Percentiles rank a stretch among this genome's conserved stretches.
Conservation (phyloP, 2,888 invertebrate genomes). For the Polyommatus icarus region DNA sequence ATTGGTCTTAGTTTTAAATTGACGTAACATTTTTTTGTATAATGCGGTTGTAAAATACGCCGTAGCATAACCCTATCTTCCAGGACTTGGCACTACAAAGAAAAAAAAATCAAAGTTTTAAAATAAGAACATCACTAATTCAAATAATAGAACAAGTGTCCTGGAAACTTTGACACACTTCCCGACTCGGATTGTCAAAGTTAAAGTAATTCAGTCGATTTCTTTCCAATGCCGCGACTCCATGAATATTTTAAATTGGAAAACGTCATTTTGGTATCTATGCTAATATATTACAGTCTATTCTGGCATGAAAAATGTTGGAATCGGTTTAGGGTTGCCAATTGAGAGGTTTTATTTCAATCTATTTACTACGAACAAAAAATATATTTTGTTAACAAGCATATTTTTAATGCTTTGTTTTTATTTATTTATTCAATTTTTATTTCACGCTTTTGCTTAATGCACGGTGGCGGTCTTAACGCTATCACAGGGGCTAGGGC, state of each 20-base stretch:
- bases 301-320: conserved; percentile 35
- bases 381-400: too few species aligned
- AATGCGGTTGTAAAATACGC: too few species aligned
- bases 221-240: conserved; percentile 38
- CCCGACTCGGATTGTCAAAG: conserved; percentile 39
- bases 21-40: too few species aligned
- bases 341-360: background rate
- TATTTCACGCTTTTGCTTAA: too few species aligned
- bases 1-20: too few species aligned
- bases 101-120: background rate
- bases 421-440: too few species aligned
- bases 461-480: too few species aligned
- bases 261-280: conserved; percentile 37
- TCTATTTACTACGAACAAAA: too few species aligned
- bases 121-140: background rate
- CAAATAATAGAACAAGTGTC: conserved; percentile 26
- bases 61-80: too few species aligned
- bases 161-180: conserved; percentile 37
- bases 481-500: too few species aligned
- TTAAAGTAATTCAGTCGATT: conserved; percentile 35
- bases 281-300: conserved; percentile 37
- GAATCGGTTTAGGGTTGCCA: conserved; percentile 11
- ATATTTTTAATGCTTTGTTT: too few species aligned
- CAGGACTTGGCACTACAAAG: background rate
- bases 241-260: conserved; percentile 37